These are phyloP conservation scores for Calliphora vicina DNA, from an alignment of 1,140 invertebrate species.

Conservation along the genomic window DNA sequence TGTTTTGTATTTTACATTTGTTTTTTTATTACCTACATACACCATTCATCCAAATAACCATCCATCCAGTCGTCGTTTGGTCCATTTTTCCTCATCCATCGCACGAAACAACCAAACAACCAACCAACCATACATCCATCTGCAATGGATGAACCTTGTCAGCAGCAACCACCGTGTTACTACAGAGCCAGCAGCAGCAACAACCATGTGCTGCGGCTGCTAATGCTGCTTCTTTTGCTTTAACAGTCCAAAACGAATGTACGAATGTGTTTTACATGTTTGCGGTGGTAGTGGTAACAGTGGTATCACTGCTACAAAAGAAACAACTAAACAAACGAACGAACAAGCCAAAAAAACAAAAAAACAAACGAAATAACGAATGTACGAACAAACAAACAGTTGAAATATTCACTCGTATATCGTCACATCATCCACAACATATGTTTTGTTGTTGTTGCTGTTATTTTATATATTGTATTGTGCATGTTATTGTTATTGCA, in stretches of 20 bases:
- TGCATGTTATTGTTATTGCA: background rate
- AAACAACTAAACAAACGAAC: background rate
- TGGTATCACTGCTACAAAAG: background rate
- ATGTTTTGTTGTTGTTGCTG: background rate
- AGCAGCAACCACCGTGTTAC: background rate
- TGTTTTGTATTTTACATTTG: background rate
- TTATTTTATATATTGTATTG: background rate
- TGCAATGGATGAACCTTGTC: conserved; percentile 8
- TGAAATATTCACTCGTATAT: background rate
- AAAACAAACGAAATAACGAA: no score
- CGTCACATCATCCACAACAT: background rate
- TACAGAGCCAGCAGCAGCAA: background rate
- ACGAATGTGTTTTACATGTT: background rate
- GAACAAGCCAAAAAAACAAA: no score
- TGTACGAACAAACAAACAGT: background rate
- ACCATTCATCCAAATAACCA: background rate
- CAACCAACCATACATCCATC: conserved; percentile 3
- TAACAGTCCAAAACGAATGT: background rate
- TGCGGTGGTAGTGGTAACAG: background rate
- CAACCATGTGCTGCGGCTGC: background rate
- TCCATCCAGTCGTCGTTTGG: background rate
- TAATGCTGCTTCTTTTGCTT: background rate
- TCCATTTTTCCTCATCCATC: background rate
- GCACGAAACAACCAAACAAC: background rate
- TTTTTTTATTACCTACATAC: background rate